A percentile compares a stretch with the other conserved stretches of the same genome.
phyloP scores from a whole-genome alignment of 2,797 vertebrate species.

The Carcharodon carcharias region DNA sequence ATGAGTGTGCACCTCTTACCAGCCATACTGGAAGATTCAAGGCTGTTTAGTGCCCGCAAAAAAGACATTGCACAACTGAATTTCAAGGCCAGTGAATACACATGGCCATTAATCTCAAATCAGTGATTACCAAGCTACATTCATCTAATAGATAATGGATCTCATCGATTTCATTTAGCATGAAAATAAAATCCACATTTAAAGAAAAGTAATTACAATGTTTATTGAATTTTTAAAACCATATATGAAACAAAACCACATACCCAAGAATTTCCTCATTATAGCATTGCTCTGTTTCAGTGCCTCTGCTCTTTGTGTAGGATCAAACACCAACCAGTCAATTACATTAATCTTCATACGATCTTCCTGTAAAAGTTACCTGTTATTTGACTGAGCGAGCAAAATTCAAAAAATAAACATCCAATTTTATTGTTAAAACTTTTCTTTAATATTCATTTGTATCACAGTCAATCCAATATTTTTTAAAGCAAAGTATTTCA shows the following conservation, averaged over 20 bases:
- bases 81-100: background rate
- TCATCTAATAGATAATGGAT: background rate
- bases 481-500: background rate
- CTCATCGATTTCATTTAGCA: background rate
- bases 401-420: background rate
- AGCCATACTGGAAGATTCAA: background rate
- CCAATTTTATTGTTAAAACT: background rate
- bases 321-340: conserved; percentile 91
- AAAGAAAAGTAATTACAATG: background rate
- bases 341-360: conserved; percentile 85
- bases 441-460: background rate
- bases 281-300: conserved; percentile 96
- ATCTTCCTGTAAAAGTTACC: conserved; percentile 65
- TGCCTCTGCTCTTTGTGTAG: conserved; percentile 82
- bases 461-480: too few species aligned
- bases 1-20: background rate
- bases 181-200: background rate
- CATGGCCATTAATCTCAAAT: background rate
- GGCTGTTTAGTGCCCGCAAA: background rate
- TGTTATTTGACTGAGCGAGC: background rate
- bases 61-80: background rate
- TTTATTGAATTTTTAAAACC: background rate
- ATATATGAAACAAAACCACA: conserved; percentile 37
- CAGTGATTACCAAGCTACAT: background rate
- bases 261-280: conserved; percentile 94